These are phyloP conservation scores for Channa maculata DNA, from an alignment of 2,113 vertebrate genomes.

Conservation along the genomic window DNA sequence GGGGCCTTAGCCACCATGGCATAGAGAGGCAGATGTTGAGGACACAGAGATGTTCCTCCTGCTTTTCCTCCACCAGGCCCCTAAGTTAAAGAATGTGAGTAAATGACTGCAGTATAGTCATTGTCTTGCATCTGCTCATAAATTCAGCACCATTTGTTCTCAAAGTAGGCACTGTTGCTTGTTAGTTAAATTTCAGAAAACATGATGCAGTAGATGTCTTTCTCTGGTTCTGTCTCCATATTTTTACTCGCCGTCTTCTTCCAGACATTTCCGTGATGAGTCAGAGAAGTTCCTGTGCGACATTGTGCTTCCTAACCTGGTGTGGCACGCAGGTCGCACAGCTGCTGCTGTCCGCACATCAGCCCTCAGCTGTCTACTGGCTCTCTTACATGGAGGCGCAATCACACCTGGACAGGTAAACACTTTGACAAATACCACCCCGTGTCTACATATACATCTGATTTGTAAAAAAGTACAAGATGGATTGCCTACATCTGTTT, in stretches of 20 bases:
- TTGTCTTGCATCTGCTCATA: constrained; percentile 9
- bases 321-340: constrained; percentile 92
- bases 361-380: constrained; percentile 92
- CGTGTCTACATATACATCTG: neutral
- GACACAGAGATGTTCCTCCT: constrained; percentile 58
- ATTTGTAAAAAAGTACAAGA: neutral
- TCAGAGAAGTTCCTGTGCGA: constrained; percentile 87
- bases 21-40: constrained; percentile 39
- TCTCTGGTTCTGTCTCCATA: neutral
- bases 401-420: constrained; percentile 86
- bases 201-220: neutral
- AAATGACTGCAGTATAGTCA: constrained; percentile 13
- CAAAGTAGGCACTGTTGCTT: no score
- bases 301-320: constrained; percentile 91
- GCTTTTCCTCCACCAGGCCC: neutral
- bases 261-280: constrained; percentile 86
- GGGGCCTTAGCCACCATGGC: constrained; percentile 32
- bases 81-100: constrained; percentile 39
- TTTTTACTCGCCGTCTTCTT: constrained; percentile 1
- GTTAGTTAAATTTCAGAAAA: no score
- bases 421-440: neutral
- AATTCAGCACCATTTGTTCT: neutral
- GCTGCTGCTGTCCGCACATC: constrained; percentile 91
- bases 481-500: constrained; percentile 10
- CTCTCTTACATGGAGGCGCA: constrained; percentile 84